Percentiles rank a stretch among this genome's conserved stretches.
Evolutionary conservation across 30 jellyfish, hydroid and myxozoan species (phyloP).

Genomic region (Turritopsis dohrnii): DNA sequence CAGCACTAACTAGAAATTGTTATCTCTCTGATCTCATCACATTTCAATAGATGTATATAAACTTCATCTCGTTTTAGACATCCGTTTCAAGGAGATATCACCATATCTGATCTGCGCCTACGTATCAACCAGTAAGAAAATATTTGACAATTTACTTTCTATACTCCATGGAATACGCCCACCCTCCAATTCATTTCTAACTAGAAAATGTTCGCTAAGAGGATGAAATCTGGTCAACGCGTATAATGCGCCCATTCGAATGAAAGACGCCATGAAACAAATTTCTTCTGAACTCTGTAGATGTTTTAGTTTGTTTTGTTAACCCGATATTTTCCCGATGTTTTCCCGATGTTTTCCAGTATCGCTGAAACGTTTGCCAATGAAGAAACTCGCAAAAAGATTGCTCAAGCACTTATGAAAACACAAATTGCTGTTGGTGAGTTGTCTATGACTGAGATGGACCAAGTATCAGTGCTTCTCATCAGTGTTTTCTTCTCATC

Average conservation of each 20-base stretch:
- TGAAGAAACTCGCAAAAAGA: slow-evolving; percentile 55
- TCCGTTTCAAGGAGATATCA: slow-evolving; percentile 81
- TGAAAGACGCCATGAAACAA: not conserved
- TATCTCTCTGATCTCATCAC: not conserved
- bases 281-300: not conserved
- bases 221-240: no score
- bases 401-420: slow-evolving; percentile 71
- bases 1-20: no score
- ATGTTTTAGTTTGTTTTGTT: no score
- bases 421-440: slow-evolving; percentile 86
- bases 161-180: no score
- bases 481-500: no score
- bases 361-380: slow-evolving; percentile 49
- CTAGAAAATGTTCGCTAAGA: no score
- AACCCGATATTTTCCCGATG: no score
- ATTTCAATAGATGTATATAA: not conserved
- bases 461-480: not conserved
- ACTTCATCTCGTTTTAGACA: slow-evolving; percentile 40
- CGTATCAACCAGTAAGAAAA: slow-evolving; percentile 53
- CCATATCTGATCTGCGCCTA: slow-evolving; percentile 65
- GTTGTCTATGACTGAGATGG: not conserved
- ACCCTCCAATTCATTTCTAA: no score
- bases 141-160: no score
- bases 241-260: no score
- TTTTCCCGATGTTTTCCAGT: slow-evolving; percentile 47